Evolutionary conservation across 2,888 invertebrate species (phyloP), one percentile per base, ranked within the genome.

Genomic region (Auanema sp.): DNA sequence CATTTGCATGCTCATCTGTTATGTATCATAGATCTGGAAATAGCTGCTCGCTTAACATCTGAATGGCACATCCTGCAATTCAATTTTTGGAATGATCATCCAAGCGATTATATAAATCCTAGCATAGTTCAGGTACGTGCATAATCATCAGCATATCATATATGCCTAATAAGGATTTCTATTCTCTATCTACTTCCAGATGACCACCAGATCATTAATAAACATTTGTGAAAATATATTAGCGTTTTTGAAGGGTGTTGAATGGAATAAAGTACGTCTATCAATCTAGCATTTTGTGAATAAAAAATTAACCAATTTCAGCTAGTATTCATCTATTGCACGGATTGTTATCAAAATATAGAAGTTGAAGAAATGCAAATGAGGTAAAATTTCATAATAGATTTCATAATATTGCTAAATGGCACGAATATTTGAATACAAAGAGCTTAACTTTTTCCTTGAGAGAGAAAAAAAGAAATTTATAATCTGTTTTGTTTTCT

Each of bases 181-280:
- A 3, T 33, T 33, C 33, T 33, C 6, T 18, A 8, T 23, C 16
- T 47, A 8, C 11, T 23, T 61, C 42, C 52, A 72, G 72, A 60
- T 72, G 62, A 60, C 69, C 5, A 66, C 68, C 0, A 18, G 68
- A 23, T 68, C 69, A 11, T 64, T 69, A 8, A 55, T 57, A 11
- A 72, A 72, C 53, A 44, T 69, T 3, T 68, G 62, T 6, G 66
- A 69, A 47, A 72, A 72, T 25, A 43, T 72, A 1, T 56, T 68
- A 1, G 66, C 68, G 1, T 54, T 68, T n/a, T 23, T 61, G 4
- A 53, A 47, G 50, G 69, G 66, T 21, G 65, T 63, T 40, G 68
- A 72, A 33, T 72, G 72, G 72, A 47, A 40, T 1, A 64, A 72
- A 58, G 65, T 59, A 41, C 33, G 33, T 33, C 8, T n/a, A n/a